A percentile compares a stretch with the other conserved stretches of the same genome.
Conservation (phyloP, 2,113 vertebrate species). For the Corythoichthys intestinalis region DNA sequence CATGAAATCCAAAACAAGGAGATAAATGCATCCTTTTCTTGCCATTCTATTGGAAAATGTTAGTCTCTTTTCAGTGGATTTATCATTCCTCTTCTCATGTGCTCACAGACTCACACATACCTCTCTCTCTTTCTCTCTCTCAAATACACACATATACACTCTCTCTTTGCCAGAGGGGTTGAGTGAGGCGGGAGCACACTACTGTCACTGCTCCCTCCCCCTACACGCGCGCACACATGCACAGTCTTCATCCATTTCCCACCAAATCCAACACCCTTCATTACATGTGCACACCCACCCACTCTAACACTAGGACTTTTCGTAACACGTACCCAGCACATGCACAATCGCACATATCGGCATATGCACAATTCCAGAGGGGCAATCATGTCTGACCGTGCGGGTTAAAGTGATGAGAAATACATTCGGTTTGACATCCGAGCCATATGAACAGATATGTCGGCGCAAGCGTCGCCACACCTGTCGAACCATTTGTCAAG, state of each 20-base stretch:
- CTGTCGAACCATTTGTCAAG: slow-evolving; percentile 64
- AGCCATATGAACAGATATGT: background rate
- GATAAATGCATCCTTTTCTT: slow-evolving; percentile 28
- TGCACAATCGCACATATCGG: slow-evolving; percentile 4
- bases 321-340: background rate
- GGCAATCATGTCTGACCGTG: slow-evolving; percentile 16
- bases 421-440: background rate
- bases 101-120: slow-evolving; percentile 60
- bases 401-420: background rate
- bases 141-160: slow-evolving; percentile 27
- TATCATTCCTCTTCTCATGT: slow-evolving; percentile 51
- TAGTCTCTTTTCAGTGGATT: slow-evolving; percentile 51
- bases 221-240: slow-evolving; percentile 18
- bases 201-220: slow-evolving; percentile 53
- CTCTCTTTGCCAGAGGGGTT: slow-evolving; percentile 56
- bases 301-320: slow-evolving; percentile 21
- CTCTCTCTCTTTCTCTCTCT: slow-evolving; percentile 28
- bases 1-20: slow-evolving; percentile 38
- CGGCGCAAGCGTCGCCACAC: slow-evolving; percentile 33
- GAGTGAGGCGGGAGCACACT: slow-evolving; percentile 58
- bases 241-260: slow-evolving; percentile 36
- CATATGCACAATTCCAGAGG: slow-evolving; percentile 38
- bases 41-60: slow-evolving; percentile 25
- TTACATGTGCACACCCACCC: slow-evolving; percentile 33
- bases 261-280: slow-evolving; percentile 45